Evolutionary conservation across 2,888 invertebrate genomes (phyloP).

Genomic region (Diaperis boleti): DNA sequence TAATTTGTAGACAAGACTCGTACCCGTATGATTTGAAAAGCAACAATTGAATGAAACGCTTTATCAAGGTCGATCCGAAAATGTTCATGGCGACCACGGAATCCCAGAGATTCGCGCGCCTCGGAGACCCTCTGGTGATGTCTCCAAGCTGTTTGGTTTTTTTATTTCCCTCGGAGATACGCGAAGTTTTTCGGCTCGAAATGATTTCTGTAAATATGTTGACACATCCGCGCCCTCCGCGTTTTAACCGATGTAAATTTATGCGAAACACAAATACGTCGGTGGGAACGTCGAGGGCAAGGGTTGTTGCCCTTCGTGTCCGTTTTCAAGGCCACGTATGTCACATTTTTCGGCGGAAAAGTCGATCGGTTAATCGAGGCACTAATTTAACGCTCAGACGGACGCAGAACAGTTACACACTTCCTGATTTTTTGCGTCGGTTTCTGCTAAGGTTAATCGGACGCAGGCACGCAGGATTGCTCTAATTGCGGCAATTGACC

Average conservation of each 20-base stretch:
- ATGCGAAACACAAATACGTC: conserved; percentile 26
- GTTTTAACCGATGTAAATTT: conserved; percentile 20
- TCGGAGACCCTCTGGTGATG: background rate
- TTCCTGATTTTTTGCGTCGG: conserved; percentile 27
- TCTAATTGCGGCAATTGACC: conserved; percentile 27
- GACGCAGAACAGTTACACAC: conserved; percentile 36
- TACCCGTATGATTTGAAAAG: background rate
- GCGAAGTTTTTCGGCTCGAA: background rate
- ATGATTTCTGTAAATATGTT: background rate
- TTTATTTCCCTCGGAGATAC: too few species aligned
- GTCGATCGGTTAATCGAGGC: conserved; percentile 9
- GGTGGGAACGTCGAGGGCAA: conserved; percentile 20
- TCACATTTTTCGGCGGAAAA: conserved; percentile 34
- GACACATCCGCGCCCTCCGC: conserved; percentile 8
- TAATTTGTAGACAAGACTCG: too few species aligned
- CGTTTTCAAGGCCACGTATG: conserved; percentile 31
- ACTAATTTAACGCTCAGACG: conserved; percentile 30
- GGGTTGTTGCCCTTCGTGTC: conserved; percentile 36
- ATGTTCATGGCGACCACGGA: background rate
- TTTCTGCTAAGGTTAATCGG: conserved; percentile 7
- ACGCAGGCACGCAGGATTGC: conserved; percentile 18
- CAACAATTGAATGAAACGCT: background rate
- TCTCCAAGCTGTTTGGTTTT: background rate
- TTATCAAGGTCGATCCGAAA: background rate
- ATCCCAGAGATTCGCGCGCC: background rate